Base-by-base conservation (phyloP, 1,140 invertebrate genomes). In the Eufriesea mexicana region DNA sequence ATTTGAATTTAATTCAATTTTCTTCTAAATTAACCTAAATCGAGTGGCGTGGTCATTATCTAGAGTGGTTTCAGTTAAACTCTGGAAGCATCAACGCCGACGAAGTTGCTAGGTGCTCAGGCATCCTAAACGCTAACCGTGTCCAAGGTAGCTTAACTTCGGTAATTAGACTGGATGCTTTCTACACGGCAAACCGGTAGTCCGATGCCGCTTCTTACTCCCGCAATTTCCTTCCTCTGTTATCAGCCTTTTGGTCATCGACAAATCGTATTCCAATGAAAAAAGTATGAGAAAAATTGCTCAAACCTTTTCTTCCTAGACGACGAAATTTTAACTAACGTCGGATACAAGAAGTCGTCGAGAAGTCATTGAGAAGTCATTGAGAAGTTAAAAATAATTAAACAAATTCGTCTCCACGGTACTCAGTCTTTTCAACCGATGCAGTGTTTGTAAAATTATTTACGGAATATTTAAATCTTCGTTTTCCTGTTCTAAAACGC, bases 161-260 rank as follows among this genome's bases (percentile, higher is more conserved):
- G 51, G 28, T 73, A 73, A 73, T 73, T 73, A 73, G 71, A 57
- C 25, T 35, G 9, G 28, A 73, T 73, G 51, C 71, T 57, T 42
- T 35, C 71, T 54, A 18, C 51, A 20, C 20, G 71, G 2, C 25
- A 57, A 73, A 73, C 51, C 28, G 20, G 28, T 57, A 57, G 7
- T 57, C 51, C 42, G 45, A 67, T 67, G 45, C 23, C 23, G 49
- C 14, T 35, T 55, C 35, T 57, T 55, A 0, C 71, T 57, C 10
- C 5, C 5, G 20, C 8, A 42, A 35, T 28, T 73, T 57, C 28
- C 20, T 42, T 14, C 20, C 51, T 14, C 68, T 71, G 18, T 71
- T 70, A 70, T 70, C 68, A 28, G 47, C 28, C 45, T 49, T 25
- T 2, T 23, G 25, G 10, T n/a, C 47, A n/a, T 14, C 14, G 12